Conservation (phyloP, 2,113 vertebrate species). For the Ageneiosus marmoratus region DNA sequence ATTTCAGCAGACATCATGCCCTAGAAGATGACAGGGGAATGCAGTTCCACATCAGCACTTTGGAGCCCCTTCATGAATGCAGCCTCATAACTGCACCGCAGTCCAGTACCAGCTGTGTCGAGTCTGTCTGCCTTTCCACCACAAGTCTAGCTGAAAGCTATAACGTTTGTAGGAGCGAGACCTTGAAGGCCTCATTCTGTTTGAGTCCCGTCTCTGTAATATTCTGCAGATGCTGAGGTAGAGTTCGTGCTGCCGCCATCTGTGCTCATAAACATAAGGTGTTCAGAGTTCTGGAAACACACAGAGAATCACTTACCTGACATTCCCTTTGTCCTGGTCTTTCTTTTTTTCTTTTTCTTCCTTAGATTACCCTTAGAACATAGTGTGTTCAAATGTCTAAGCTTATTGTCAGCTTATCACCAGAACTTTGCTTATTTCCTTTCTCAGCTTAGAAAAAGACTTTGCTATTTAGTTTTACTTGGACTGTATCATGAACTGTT, state of each 20-base stretch:
- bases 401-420: slow-evolving; percentile 4
- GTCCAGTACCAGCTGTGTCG: slow-evolving; percentile 52
- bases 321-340: slow-evolving; percentile 2
- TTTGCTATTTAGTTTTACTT: background rate
- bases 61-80: slow-evolving; percentile 21
- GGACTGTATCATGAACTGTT: background rate
- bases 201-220: slow-evolving; percentile 25
- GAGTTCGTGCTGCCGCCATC: slow-evolving; percentile 21
- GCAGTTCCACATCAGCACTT: slow-evolving; percentile 40
- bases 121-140: slow-evolving; percentile 49
- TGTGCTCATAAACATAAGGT: slow-evolving; percentile 27
- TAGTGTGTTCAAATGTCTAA: background rate
- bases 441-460: background rate
- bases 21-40: slow-evolving; percentile 23
- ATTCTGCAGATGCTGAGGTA: slow-evolving; percentile 38
- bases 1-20: slow-evolving; percentile 4
- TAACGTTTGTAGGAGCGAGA: slow-evolving; percentile 38
- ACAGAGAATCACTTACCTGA: background rate
- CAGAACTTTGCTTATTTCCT: background rate
- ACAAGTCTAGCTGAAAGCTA: slow-evolving; percentile 40
- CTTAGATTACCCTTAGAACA: background rate
- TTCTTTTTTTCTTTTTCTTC: background rate
- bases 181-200: slow-evolving; percentile 28
- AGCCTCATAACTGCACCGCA: slow-evolving; percentile 37
- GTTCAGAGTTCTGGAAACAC: slow-evolving; percentile 12